A percentile compares a stretch with the other conserved stretches of the same genome.
Evolutionary conservation across 1,140 invertebrate species (phyloP).

Genomic region (Solenopsis invicta): DNA sequence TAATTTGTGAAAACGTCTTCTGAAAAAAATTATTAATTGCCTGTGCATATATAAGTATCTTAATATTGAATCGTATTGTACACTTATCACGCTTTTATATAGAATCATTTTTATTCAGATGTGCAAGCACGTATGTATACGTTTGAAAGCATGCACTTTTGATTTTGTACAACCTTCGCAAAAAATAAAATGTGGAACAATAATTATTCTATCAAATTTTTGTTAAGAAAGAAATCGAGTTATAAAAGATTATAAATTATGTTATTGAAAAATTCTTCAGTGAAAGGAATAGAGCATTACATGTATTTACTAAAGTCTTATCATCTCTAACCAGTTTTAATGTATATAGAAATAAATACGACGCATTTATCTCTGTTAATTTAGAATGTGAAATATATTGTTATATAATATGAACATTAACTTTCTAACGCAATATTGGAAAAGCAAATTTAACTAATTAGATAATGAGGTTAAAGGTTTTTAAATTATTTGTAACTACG

Average conservation of each 20-base stretch:
- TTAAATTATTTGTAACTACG: not conserved
- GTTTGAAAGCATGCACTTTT: not conserved
- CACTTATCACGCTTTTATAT: not conserved
- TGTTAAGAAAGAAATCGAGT: not conserved
- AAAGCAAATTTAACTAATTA: not conserved
- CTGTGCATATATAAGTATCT: not conserved
- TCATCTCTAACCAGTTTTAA: constrained; percentile 3
- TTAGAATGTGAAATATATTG: not conserved
- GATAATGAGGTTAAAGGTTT: not conserved
- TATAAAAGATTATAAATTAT: not conserved
- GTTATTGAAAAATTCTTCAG: not conserved
- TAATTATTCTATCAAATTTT: not conserved
- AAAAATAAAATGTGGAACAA: not conserved
- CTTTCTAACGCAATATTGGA: not conserved
- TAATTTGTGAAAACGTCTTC: not conserved
- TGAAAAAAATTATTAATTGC: constrained; percentile 1
- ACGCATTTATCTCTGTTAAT: not conserved
- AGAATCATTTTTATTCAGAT: not conserved
- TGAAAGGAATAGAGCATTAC: not conserved
- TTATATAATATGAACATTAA: too few species aligned
- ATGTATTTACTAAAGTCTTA: not conserved
- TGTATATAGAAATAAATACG: not conserved
- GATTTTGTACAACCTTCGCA: not conserved
- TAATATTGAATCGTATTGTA: too few species aligned
- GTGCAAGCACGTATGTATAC: not conserved